phyloP scores from a whole-genome alignment of 2,888 invertebrate genomes.

The Apodemia zela region DNA sequence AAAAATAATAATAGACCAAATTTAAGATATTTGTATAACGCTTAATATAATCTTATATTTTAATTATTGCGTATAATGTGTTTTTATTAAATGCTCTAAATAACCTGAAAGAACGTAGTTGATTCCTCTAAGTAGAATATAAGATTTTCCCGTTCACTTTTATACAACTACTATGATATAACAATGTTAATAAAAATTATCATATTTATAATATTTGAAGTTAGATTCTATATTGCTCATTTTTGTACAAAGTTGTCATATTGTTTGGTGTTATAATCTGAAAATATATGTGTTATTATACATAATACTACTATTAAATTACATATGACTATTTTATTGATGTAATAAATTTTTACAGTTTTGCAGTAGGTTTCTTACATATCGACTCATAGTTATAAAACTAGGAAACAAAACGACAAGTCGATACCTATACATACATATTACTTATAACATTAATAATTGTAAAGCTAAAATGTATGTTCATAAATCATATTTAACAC shows the following conservation, averaged over 20 bases:
- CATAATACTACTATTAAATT: constrained; percentile 52
- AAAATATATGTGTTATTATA: constrained; percentile 56
- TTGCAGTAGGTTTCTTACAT: constrained; percentile 1
- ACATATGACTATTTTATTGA: constrained; percentile 45
- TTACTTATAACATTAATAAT: constrained; percentile 13
- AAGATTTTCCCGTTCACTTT: constrained; percentile 44
- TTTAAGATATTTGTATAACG: background rate
- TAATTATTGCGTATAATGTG: background rate
- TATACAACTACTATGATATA: constrained; percentile 67
- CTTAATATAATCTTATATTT: background rate
- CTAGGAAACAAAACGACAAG: constrained; percentile 31
- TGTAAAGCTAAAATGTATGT: constrained; percentile 18
- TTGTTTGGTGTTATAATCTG: constrained; percentile 75
- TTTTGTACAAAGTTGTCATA: constrained; percentile 78
- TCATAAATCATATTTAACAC: constrained; percentile 18
- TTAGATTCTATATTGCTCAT: constrained; percentile 76
- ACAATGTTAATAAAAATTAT: constrained; percentile 65
- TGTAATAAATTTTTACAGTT: constrained; percentile 47
- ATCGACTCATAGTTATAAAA: constrained; percentile 30
- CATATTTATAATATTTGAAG: constrained; percentile 59
- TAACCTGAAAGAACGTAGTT: constrained; percentile 12
- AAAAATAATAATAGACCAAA: constrained; percentile 8
- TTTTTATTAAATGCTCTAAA: constrained; percentile 3
- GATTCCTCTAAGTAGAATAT: constrained; percentile 46
- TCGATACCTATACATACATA: constrained; percentile 14